A percentile compares a stretch with the other conserved stretches of the same genome.
phyloP scores from a whole-genome alignment of 2,888 invertebrate species.

The Synergus gifuensis region DNA sequence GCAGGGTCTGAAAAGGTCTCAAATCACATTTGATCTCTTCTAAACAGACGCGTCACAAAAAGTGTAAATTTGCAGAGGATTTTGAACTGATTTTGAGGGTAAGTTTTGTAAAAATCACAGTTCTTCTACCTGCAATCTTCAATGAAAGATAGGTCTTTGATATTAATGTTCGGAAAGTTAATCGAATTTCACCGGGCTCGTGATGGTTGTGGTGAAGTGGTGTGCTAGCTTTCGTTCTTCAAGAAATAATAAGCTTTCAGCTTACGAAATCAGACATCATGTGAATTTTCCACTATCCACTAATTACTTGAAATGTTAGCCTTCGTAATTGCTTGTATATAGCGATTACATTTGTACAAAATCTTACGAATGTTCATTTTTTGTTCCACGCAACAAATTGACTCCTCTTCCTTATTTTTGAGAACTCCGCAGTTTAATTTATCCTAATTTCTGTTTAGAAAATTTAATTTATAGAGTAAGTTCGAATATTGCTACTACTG shows the following conservation, averaged over 20 bases:
- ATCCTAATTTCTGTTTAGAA: not conserved
- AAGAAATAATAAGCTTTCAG: not conserved
- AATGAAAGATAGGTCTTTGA: not conserved
- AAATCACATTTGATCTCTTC: not conserved
- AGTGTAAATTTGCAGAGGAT: not conserved
- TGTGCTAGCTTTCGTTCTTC: not conserved
- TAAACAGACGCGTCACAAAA: not conserved
- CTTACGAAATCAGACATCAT: not conserved
- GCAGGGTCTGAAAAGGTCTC: not conserved
- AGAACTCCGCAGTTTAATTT: not conserved
- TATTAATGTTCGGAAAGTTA: not conserved
- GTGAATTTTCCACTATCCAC: not conserved
- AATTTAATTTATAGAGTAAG: not conserved
- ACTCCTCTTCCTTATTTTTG: not conserved
- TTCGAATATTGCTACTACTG: not conserved
- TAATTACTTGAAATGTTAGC: not conserved
- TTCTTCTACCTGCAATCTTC: not conserved
- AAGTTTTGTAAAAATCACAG: not conserved
- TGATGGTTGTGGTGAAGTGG: not conserved
- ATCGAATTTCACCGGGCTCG: conserved; percentile 13
- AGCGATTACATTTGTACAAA: not conserved
- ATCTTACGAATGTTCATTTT: not conserved
- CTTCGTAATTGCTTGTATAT: not conserved
- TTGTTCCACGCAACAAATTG: not conserved
- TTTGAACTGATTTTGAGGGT: conserved; percentile 5